These are phyloP conservation scores for Oreochromis spilurus DNA, from an alignment of 2,113 vertebrate genomes.

Conservation along the genomic window DNA sequence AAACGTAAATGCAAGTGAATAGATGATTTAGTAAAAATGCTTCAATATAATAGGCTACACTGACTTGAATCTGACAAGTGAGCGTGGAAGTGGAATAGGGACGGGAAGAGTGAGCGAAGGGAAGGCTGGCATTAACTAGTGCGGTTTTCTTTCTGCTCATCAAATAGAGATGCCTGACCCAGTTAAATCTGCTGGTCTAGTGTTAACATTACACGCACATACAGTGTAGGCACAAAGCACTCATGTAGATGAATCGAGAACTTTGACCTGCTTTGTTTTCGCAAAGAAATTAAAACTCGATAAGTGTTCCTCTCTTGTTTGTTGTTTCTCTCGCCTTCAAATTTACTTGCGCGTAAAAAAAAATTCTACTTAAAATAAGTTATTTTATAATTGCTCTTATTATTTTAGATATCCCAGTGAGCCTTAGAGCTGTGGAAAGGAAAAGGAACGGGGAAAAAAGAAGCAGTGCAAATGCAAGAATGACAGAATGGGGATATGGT, in stretches of 20 bases:
- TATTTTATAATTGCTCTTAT: conserved; percentile 12
- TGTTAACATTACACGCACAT: conserved; percentile 21
- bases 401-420: conserved; percentile 17
- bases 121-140: conserved; percentile 37
- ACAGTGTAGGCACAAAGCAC: neutral
- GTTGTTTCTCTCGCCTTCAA: neutral
- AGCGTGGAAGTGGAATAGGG: conserved; percentile 14
- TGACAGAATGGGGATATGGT: conserved; percentile 61
- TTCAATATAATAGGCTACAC: conserved; percentile 1
- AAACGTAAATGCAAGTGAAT: conserved; percentile 37
- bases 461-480: neutral
- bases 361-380: neutral
- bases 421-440: neutral
- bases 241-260: conserved; percentile 13
- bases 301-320: neutral
- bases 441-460: neutral
- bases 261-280: conserved; percentile 19
- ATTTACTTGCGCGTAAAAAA: neutral
- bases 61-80: conserved; percentile 31
- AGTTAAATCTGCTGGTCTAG: conserved; percentile 55
- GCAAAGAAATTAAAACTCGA: neutral
- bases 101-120: conserved; percentile 21
- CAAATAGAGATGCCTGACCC: conserved; percentile 68
- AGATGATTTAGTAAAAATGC: conserved; percentile 42
- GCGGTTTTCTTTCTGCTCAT: conserved; percentile 46